A percentile compares a stretch with the other conserved stretches of the same genome.
phyloP scores from a whole-genome alignment of 2,797 vertebrate species.

The Synanceia verrucosa region DNA sequence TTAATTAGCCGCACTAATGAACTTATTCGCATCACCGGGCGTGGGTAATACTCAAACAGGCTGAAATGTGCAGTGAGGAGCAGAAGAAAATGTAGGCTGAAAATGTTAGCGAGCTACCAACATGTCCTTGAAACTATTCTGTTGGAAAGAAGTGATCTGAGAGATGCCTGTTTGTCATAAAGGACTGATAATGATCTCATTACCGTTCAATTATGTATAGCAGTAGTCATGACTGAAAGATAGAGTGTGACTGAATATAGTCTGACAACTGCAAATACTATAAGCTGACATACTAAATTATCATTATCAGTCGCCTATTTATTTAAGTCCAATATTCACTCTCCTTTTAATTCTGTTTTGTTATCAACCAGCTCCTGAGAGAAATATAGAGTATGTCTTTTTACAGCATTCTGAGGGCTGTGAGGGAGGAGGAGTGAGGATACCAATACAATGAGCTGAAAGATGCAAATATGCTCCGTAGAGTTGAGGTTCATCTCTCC shows the following conservation, averaged over 20 bases:
- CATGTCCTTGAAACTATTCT: constrained; percentile 4
- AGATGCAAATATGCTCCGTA: background rate
- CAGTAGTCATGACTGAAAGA: background rate
- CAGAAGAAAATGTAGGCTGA: background rate
- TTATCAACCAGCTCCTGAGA: background rate
- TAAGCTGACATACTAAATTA: background rate
- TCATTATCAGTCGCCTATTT: background rate
- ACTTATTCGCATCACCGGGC: constrained; percentile 32
- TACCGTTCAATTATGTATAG: background rate
- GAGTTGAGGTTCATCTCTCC: background rate
- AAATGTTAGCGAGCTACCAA: background rate
- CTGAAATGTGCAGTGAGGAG: constrained; percentile 14
- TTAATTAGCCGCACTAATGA: constrained; percentile 61
- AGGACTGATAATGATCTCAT: background rate
- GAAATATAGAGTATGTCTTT: background rate
- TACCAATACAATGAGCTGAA: background rate
- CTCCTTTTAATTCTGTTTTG: background rate
- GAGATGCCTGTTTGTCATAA: background rate
- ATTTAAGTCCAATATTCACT: background rate
- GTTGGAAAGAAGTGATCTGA: background rate
- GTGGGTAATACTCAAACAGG: constrained; percentile 12
- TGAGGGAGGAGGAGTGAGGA: background rate
- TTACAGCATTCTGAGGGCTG: background rate
- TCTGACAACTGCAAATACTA: background rate
- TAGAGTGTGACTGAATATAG: background rate